Conservation (phyloP, 1,140 invertebrate species). For the Drosophila subobscura region DNA sequence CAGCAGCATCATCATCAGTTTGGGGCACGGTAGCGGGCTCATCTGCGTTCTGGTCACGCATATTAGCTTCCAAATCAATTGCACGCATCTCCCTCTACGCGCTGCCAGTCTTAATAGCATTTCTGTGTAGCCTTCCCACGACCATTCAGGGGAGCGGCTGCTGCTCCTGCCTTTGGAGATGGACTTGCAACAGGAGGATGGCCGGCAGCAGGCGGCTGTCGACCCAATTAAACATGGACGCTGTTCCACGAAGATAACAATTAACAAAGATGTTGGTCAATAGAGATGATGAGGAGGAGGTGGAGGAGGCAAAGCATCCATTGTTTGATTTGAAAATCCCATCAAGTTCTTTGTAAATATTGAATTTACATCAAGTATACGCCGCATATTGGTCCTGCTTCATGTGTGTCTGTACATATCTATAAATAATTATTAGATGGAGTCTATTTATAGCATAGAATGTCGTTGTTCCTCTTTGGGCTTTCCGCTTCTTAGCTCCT, state of each 20-base stretch:
- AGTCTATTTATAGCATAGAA: conserved; percentile 26
- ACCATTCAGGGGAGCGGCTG: conserved; percentile 22
- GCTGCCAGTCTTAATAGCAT: conserved; percentile 78
- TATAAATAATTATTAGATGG: conserved; percentile 37
- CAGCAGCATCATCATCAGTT: conserved; percentile 26
- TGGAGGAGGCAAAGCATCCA: no score
- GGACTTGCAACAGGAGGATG: conserved; percentile 1
- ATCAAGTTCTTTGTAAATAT: conserved; percentile 66
- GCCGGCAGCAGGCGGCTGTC: conserved; percentile 49
- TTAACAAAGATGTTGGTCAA: conserved; percentile 63
- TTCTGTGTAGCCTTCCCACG: conserved; percentile 65
- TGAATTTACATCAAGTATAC: conserved; percentile 69
- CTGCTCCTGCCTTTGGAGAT: conserved; percentile 13
- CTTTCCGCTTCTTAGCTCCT: conserved; percentile 45
- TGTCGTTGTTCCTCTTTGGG: conserved; percentile 66
- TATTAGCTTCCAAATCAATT: conserved; percentile 73
- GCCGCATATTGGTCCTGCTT: conserved; percentile 45
- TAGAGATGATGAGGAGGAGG: neutral
- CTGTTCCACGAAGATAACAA: conserved; percentile 66
- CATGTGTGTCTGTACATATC: conserved; percentile 50
- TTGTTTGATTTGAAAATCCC: conserved; percentile 9
- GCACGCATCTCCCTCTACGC: conserved; percentile 76
- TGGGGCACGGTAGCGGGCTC: conserved; percentile 23
- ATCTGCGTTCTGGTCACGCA: conserved; percentile 60
- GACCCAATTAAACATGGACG: conserved; percentile 62